Evolutionary conservation across 2,797 vertebrate genomes (phyloP).

Genomic region (Sciurus vulgaris): DNA sequence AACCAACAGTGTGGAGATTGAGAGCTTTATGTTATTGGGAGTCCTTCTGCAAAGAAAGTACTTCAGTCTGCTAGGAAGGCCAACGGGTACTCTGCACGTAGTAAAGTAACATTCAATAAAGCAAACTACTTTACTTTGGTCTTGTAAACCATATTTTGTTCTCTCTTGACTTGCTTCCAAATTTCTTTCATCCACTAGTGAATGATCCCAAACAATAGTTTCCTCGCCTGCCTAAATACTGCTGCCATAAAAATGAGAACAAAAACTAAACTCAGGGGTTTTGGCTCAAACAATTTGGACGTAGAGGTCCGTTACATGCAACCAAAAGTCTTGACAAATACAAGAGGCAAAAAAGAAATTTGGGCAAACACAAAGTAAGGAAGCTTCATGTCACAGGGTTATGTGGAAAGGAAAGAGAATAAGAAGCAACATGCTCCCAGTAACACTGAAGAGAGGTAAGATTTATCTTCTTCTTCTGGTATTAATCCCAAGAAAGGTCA

Average conservation of each 20-base stretch:
- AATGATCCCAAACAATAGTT: background rate
- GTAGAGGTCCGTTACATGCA: background rate
- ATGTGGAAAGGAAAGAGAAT: background rate
- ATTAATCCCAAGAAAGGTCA: background rate
- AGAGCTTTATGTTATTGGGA: background rate
- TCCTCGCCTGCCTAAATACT: background rate
- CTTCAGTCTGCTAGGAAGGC: background rate
- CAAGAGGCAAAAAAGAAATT: background rate
- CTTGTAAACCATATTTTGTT: background rate
- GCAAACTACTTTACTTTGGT: background rate
- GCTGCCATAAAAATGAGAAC: constrained; percentile 19
- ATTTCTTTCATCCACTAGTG: constrained; percentile 5
- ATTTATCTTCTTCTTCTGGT: background rate
- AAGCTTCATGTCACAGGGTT: background rate
- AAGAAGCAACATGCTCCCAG: background rate
- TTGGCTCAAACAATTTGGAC: background rate
- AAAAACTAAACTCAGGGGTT: background rate
- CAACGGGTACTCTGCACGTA: background rate
- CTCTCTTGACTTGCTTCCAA: constrained; percentile 46
- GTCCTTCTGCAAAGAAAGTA: background rate
- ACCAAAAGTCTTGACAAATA: background rate
- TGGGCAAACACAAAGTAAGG: background rate
- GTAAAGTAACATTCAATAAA: background rate
- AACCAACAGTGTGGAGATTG: background rate
- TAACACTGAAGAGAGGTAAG: background rate